phyloP scores from a whole-genome alignment of 2,113 vertebrate species.

The Mus musculus region DNA sequence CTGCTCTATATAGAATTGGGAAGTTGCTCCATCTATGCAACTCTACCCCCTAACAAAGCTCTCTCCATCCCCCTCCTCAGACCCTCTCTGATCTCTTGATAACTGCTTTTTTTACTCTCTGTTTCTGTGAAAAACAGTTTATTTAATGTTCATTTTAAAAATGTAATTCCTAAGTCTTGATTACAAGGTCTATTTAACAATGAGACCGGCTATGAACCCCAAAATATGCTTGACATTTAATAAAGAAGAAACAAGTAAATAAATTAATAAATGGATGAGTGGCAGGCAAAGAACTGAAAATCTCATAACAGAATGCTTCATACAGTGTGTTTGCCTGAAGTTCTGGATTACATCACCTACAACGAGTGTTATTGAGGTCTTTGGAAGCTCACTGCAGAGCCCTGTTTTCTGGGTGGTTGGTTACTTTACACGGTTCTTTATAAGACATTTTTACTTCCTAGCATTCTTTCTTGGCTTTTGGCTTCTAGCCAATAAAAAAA shows the following conservation, averaged over 20 bases:
- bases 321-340: background rate
- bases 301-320: background rate
- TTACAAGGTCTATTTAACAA: background rate
- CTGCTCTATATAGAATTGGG: background rate
- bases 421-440: background rate
- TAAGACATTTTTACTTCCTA: background rate
- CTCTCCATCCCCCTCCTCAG: background rate
- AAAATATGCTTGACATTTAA: background rate
- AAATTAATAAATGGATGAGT: background rate
- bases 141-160: background rate
- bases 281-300: background rate
- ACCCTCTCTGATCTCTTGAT: background rate
- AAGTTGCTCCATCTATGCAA: background rate
- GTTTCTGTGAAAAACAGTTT: background rate
- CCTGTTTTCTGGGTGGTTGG: background rate
- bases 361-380: background rate
- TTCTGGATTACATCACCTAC: background rate
- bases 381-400: background rate
- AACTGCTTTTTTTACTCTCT: background rate
- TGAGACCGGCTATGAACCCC: background rate
- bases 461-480: background rate
- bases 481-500: conserved; percentile 40
- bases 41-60: background rate
- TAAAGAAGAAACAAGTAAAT: conserved; percentile 17
- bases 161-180: background rate